Conservation (phyloP, 2,113 vertebrate species). For the Dasyurus viverrinus region DNA sequence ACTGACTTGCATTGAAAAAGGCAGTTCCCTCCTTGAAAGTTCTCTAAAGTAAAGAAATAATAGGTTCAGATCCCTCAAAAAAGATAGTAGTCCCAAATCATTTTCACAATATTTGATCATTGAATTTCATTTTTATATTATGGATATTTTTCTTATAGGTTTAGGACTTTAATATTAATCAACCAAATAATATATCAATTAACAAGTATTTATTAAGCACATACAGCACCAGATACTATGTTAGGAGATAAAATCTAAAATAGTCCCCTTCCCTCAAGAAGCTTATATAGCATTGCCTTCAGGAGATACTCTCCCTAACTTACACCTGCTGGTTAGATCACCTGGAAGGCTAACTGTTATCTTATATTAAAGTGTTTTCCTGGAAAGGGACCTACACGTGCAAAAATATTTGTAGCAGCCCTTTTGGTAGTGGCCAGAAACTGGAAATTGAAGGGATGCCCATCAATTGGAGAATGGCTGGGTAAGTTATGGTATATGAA, state of each 20-base stretch:
- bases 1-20: background rate
- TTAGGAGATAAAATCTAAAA: no score
- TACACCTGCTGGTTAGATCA: background rate
- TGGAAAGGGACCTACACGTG: background rate
- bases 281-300: background rate
- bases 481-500: no score
- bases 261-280: no score
- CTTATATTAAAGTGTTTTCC: background rate
- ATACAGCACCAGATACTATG: no score
- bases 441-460: no score
- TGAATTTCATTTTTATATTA: conserved; percentile 17
- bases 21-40: background rate
- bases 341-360: background rate
- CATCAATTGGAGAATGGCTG: no score
- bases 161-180: no score
- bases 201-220: no score
- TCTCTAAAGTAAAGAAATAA: background rate
- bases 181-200: no score
- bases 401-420: no score
- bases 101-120: conserved; percentile 27
- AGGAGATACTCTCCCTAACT: background rate
- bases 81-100: conserved; percentile 1
- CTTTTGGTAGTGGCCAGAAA: no score
- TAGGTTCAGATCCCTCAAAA: background rate
- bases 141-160: conserved; percentile 19